These are phyloP conservation scores for Rugalucina vietnamica DNA, from an alignment of 2,888 invertebrate species.

Conservation along the genomic window DNA sequence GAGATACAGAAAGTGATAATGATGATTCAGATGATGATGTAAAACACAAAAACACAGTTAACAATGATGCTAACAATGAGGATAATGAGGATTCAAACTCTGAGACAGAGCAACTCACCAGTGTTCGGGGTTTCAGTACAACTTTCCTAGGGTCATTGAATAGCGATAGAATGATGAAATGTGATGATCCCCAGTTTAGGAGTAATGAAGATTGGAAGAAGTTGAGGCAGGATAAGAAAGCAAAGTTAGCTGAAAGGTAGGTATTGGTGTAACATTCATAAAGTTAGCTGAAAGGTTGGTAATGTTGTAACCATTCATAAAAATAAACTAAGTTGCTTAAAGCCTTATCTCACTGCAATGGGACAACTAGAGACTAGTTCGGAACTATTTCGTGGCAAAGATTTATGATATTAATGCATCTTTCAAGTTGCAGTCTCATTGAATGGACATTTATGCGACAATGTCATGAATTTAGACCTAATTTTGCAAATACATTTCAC, in stretches of 20 bases:
- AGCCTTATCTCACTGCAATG: no score
- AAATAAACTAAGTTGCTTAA: no score
- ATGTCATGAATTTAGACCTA: no score
- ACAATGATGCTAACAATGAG: background rate
- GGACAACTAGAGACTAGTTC: no score
- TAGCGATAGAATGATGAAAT: slow-evolving; percentile 43
- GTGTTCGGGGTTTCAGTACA: slow-evolving; percentile 54
- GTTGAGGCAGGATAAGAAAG: slow-evolving; percentile 36
- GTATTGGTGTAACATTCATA: no score
- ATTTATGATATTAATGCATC: no score
- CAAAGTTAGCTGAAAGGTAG: background rate
- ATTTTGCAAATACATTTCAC: no score
- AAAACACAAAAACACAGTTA: background rate
- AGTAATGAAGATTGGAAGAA: slow-evolving; percentile 46
- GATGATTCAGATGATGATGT: slow-evolving; percentile 21
- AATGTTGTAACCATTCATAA: no score
- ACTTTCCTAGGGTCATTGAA: slow-evolving; percentile 61
- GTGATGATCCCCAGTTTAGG: slow-evolving; percentile 43
- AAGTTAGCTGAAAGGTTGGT: no score
- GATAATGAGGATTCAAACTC: background rate
- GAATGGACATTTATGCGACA: no score
- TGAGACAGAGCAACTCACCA: background rate
- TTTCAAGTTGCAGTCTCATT: no score
- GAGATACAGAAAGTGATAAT: slow-evolving; percentile 28
- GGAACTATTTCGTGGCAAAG: no score